Evolutionary conservation across 1,140 invertebrate species (phyloP), one percentile per base, ranked within the genome.

Genomic region (Frieseomelitta varia): DNA sequence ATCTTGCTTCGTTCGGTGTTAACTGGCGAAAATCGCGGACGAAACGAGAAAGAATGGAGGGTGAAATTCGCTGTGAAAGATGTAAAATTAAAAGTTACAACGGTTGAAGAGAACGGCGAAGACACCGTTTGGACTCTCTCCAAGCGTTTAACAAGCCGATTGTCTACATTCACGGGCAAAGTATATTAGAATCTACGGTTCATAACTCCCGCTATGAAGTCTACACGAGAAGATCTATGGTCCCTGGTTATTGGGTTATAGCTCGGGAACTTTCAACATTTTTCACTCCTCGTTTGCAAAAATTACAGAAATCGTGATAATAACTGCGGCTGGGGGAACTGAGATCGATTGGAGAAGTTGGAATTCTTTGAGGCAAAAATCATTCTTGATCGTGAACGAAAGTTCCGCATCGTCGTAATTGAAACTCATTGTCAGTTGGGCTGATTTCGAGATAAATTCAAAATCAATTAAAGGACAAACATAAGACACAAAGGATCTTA

Each of bases 81-180:
- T 21, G 27, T 55, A 55, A 81, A 73, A 63, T 51, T 51, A 47
- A 53, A 74, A 63, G 56, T 73, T 74, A 63, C 56, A 81, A 34
- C 39, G 55, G 30, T 72, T 51, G 51, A 72, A n/a, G 11, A 17
- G 47, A 58, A 56, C 4, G 51, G 67, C 21, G 27, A 47, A 58
- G 4, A 11, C 39, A 51, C n/a, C 21, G 30, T n/a, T 17, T 76
- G 56, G 56, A 47, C 24, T 30, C 17, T 24, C 61, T 72, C 34
- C 79, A 47, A 72, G 68, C 53, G 39, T 72, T 80, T 80, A 73
- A 80, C 53, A 34, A 72, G 17, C 68, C 19, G 34, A 58, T 63
- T 30, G 19, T 6, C 27, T 61, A 19, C 24, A 14, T 30, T 19
- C 6, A 1, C 17, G 12, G 12, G 15, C 8, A 8, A 4, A 17